A percentile compares a stretch with the other conserved stretches of the same genome.
Conservation (phyloP, 2,113 vertebrate genomes). For the Phalacrocorax brasilianus region DNA sequence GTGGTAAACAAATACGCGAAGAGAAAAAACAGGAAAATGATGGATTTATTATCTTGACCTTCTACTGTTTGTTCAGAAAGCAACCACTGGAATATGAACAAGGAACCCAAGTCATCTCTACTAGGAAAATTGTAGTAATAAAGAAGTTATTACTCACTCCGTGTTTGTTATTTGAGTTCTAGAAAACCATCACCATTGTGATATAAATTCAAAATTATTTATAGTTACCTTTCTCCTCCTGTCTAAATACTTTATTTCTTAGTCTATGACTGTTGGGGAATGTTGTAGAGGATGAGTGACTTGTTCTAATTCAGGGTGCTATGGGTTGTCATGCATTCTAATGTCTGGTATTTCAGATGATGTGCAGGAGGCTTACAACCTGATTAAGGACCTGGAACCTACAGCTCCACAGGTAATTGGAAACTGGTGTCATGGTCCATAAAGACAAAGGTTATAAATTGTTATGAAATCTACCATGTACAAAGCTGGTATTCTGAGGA, state of each 20-base stretch:
- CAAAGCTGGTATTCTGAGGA: neutral
- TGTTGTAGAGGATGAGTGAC: neutral
- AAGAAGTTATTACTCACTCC: constrained; percentile 37
- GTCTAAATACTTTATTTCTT: constrained; percentile 31
- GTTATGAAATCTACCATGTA: neutral
- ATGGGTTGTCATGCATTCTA: constrained; percentile 1
- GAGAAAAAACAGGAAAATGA: neutral
- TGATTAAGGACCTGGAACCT: constrained; percentile 93
- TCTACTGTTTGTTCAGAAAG: neutral
- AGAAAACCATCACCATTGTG: neutral
- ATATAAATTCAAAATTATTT: constrained; percentile 40
- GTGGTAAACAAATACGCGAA: constrained; percentile 7
- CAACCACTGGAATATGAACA: neutral
- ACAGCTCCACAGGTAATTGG: constrained; percentile 88
- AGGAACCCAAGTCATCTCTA: neutral
- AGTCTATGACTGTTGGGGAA: neutral
- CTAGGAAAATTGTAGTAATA: constrained; percentile 23
- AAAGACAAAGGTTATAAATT: neutral
- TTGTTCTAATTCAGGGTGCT: neutral
- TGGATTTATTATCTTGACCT: constrained; percentile 34
- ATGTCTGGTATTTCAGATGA: constrained; percentile 82
- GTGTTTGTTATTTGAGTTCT: constrained; percentile 20
- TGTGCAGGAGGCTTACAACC: constrained; percentile 92
- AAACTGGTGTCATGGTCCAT: neutral
- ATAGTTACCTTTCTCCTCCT: neutral